Base-by-base conservation (phyloP, 2,888 invertebrate species). In the Schizaphis graminum region DNA sequence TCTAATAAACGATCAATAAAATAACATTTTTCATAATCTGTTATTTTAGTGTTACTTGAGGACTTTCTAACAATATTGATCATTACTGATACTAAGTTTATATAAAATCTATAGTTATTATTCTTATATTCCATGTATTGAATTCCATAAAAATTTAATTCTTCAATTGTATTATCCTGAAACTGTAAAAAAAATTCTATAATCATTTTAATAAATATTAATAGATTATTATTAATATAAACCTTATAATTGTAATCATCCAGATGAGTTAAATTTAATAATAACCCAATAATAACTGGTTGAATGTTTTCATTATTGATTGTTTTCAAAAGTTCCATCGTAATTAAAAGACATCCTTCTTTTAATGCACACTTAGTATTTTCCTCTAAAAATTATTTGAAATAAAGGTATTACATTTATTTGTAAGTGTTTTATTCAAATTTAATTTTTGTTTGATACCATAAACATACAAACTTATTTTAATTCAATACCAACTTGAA, bases 261-360 rank as follows among this genome's bases (percentile, higher is more conserved):
- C 13, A 94, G 24, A 90, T 94, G 93, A 85, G 93, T 94, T 53
- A 94, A 94, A 90, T 94, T 94, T 49, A 94, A 61, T 89, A 94
- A 86, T 28, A 94, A 84, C 3, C 90, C 93, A 86, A 90, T 94
- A 4, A 91, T 7, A 11, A 91, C 61, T 53, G 89, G 61, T 28
- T 86, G 86, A 61, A 90, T 13, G 49, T 86, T 91, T 94, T 90
- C 49, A 49, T 94, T 61, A 28, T 11, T 44, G 61, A 61, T 90
- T 47, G 41, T 49, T 89, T 86, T 94, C 41, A 94, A 85, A 41
- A 94, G 16, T 49, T 91, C 57, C 41, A 90, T 94, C n/a, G 93
- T 61, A 84, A 91, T 85, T 89, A n/a, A 21, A 28, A 94, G 90
- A 86, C 93, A 94, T 90, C 84, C 90, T 47, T 86, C 85, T 53